Evolutionary conservation across 2,113 vertebrate genomes (phyloP), one percentile per base, ranked within the genome.

Genomic region (Notiomystis cincta): DNA sequence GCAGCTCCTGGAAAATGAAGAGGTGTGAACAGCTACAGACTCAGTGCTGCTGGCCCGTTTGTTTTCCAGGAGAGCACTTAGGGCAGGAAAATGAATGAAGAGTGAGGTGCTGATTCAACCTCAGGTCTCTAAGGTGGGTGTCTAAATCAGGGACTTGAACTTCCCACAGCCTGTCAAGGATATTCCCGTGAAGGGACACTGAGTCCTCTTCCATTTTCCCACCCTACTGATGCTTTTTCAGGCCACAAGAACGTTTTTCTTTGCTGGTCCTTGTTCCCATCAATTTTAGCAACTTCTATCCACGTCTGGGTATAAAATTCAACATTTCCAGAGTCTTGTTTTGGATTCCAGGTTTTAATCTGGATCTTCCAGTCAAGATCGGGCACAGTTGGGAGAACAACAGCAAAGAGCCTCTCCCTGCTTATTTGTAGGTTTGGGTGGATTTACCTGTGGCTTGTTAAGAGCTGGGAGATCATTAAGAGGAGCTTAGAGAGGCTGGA

Each of bases 11-110:
- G 45, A 31, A 82, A 21, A 45, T 44, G 21, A 38, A n/a, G 37
- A 33, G n/a, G 44, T n/a, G 38, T 5, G 35, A 38, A 14, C 33
- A 23, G 16, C 48, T 15, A 21, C 45, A 50, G 35, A 21, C 6
- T 27, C 50, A 8, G 0, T 0, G 16, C 13, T 47, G 7, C 48
- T n/a, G 47, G 38, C 3, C 30, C 45, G 0, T 3, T 45, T 48
- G 69, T 12, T 60, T 35, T 86, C 33, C 72, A 18, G 13, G 62
- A 57, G 44, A 77, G 54, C 6, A 11, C 13, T 13, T 21, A 20
- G 38, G 38, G 47, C 19, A 88, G 61, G 27, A 54, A 82, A 38
- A 10, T 28, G 70, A 77, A 38, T 31, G 76, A n/a, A 40, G 95
- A 53, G 40, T 6, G 48, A 83, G 64, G 56, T n/a, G 90, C 24